A percentile compares a stretch with the other conserved stretches of the same genome.
Evolutionary conservation across 2,888 invertebrate genomes (phyloP).

Genomic region (Drosophila anceps): DNA sequence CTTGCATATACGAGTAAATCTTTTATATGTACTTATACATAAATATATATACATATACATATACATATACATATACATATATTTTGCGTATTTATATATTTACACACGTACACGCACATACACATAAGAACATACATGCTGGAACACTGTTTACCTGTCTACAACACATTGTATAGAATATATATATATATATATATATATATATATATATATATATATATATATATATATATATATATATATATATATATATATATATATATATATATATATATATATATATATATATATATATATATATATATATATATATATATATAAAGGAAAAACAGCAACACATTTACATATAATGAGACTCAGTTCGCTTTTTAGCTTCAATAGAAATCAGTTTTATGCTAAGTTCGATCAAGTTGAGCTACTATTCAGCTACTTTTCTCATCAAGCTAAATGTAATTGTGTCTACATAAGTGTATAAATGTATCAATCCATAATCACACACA

Average conservation of each 20-base stretch:
- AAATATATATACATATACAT: constrained; percentile 62
- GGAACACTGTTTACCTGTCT: constrained; percentile 47
- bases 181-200: no score
- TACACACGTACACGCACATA: constrained; percentile 48
- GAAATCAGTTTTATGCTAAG: constrained; percentile 29
- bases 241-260: constrained; percentile 71
- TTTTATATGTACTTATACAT: constrained; percentile 54
- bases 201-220: constrained; percentile 63
- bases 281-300: constrained; percentile 29
- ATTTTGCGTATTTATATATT: constrained; percentile 79
- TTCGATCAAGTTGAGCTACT: constrained; percentile 32
- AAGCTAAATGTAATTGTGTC: constrained; percentile 21
- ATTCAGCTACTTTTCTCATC: constrained; percentile 13
- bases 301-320: constrained; percentile 14
- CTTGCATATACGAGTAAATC: constrained; percentile 39
- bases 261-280: constrained; percentile 55
- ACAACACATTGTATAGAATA: no score
- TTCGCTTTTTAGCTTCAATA: constrained; percentile 76
- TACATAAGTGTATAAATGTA: constrained; percentile 46
- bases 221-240: constrained; percentile 44
- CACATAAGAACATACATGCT: constrained; percentile 48
- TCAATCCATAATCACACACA: constrained; percentile 29
- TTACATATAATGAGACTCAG: constrained; percentile 34
- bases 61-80: constrained; percentile 54
- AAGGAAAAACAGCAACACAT: neutral